Percentiles rank a stretch among this genome's conserved stretches.
Evolutionary conservation across 2,888 invertebrate species (phyloP).

Genomic region (Caenorhabditis imperialis): DNA sequence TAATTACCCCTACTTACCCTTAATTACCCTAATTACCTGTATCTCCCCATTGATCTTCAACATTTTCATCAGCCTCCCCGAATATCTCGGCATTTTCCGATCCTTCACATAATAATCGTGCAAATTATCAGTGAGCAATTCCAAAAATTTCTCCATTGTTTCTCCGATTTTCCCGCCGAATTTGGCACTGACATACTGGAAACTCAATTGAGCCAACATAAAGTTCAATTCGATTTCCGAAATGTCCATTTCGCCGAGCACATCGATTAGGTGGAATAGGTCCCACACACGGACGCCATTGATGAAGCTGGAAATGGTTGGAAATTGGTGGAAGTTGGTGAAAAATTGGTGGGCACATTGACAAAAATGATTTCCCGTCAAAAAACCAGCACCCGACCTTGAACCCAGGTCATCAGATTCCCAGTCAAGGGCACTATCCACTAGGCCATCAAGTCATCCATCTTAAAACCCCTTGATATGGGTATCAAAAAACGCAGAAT

Average conservation of each 20-base stretch:
- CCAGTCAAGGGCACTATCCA: too few relatives aligned
- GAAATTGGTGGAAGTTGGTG: too few relatives aligned
- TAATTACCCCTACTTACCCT: too few relatives aligned
- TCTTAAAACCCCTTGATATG: too few relatives aligned
- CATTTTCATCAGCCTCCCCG: constrained; percentile 49
- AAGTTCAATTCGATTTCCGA: constrained; percentile 37
- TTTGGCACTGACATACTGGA: constrained; percentile 30
- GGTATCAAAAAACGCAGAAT: too few relatives aligned
- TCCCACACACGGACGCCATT: constrained; percentile 17
- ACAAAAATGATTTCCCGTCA: too few relatives aligned
- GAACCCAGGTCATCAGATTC: too few relatives aligned
- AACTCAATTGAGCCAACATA: constrained; percentile 46
- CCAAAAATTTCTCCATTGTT: constrained; percentile 24
- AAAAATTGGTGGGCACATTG: too few relatives aligned
- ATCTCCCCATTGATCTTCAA: constrained; percentile 53
- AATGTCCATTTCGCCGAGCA: constrained; percentile 11
- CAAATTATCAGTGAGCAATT: constrained; percentile 36
- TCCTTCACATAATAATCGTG: constrained; percentile 48
- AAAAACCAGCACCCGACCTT: too few relatives aligned
- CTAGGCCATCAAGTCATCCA: too few relatives aligned
- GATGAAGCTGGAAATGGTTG: constrained; percentile 20
- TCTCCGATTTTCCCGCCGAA: constrained; percentile 17
- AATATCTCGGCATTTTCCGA: constrained; percentile 38
- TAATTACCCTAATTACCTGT: too few relatives aligned
- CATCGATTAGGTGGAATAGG: constrained; percentile 21